Evolutionary conservation across 1,140 invertebrate genomes (phyloP), one percentile per base, ranked within the genome.

Genomic region (Hylaeus anthracinus): DNA sequence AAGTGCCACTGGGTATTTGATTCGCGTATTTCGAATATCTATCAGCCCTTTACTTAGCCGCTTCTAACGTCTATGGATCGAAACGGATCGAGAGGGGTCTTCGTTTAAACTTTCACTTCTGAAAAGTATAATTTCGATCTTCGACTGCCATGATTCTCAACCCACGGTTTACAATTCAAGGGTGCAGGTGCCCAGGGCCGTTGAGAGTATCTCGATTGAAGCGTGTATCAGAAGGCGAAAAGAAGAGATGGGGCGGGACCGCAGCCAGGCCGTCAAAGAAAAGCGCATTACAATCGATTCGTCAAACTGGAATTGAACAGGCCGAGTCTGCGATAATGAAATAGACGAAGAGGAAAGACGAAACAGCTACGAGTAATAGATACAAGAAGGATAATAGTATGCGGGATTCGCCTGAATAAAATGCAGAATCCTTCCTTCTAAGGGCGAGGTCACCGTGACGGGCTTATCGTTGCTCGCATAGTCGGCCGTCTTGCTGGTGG

Each of bases 361-460:
- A 37, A 69, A 6, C 1, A 10, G 15, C 45, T 51, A 14, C 10
- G 53, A 15, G 65, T 51, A 84, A 79, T 70, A 26, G 63, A 69
- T 67, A 48, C 51, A 26, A 56, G 10, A 10, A 43, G 1, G 14
- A 75, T 84, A 82, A 87, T 87, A 9, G 15, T 77, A 86, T 84
- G 45, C 73, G 43, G n/a, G 43, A 77, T 82, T 82, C 15, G 61
- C 53, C 71, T 61, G 53, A 84, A 78, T 82, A 76, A 65, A 79
- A 87, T 83, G 85, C 72, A 80, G 58, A 77, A 81, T 82, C 64
- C 67, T 67, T 79, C 69, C 43, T 69, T 69, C 79, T 87, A 85
- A 88, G 86, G 86, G 86, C 79, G 86, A 87, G 86, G 83, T 88
- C 83, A 66, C 53, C 60, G 41, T 43, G 61, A 66, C 61, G 14